These are phyloP conservation scores for Alcis repandata DNA, from an alignment of 2,888 invertebrate genomes.

Conservation along the genomic window DNA sequence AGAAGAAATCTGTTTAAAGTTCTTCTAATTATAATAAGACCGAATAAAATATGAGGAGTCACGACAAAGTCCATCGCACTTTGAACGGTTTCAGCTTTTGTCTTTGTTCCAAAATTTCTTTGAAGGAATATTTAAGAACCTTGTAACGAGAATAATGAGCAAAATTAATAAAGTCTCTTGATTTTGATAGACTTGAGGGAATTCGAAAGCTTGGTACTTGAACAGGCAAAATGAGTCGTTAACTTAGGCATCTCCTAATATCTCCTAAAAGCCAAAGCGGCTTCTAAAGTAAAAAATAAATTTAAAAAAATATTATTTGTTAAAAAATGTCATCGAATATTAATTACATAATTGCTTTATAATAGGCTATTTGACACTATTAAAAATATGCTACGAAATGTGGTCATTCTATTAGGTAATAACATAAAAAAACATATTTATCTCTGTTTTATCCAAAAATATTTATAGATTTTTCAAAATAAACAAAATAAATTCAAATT, in stretches of 20 bases:
- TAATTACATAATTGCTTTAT: too few relatives aligned
- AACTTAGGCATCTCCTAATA: background rate
- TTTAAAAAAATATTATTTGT: too few relatives aligned
- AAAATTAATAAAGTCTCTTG: conserved; percentile 22
- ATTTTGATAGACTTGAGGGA: background rate
- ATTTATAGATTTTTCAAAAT: too few relatives aligned
- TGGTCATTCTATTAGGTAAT: too few relatives aligned
- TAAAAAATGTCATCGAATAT: too few relatives aligned
- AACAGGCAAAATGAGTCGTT: background rate
- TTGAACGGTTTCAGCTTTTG: conserved; percentile 18
- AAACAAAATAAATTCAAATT: too few relatives aligned
- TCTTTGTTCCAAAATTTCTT: conserved; percentile 41
- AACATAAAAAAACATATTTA: too few relatives aligned
- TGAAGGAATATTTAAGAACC: conserved; percentile 22
- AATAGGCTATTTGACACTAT: too few relatives aligned
- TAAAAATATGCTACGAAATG: too few relatives aligned
- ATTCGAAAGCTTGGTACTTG: background rate
- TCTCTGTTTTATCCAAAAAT: too few relatives aligned
- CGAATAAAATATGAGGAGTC: conserved; percentile 24
- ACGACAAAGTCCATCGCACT: conserved; percentile 8
- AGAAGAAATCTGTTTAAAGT: conserved; percentile 4
- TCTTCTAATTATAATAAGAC: conserved; percentile 15
- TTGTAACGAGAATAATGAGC: conserved; percentile 19
- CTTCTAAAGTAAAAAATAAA: too few relatives aligned
- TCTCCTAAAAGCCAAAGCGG: too few relatives aligned